Evolutionary conservation across 2,113 vertebrate species (phyloP).

Genomic region (Phocoena sinus): DNA sequence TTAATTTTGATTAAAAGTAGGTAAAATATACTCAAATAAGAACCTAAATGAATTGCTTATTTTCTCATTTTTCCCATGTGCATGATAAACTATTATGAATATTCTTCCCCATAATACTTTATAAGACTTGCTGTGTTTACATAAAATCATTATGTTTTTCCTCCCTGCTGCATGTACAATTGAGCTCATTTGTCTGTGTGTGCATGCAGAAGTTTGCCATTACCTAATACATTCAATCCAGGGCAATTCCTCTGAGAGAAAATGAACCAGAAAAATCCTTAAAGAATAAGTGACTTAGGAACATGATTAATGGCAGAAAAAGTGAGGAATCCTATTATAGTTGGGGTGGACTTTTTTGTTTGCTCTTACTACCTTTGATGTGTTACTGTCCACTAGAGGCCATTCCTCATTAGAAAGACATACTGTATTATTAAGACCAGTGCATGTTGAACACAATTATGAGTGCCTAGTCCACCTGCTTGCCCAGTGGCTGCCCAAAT

Average conservation of each 20-base stretch:
- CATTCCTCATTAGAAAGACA: background rate
- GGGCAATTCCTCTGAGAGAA: background rate
- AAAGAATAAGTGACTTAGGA: background rate
- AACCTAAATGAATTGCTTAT: background rate
- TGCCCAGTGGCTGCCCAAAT: background rate
- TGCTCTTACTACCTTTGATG: background rate
- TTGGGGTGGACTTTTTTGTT: background rate
- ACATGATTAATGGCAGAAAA: background rate
- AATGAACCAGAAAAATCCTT: background rate
- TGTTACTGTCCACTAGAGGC: background rate
- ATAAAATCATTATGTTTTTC: background rate
- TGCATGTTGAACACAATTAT: background rate
- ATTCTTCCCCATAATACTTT: background rate
- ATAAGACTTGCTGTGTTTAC: background rate
- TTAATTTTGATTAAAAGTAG: background rate
- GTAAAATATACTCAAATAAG: background rate
- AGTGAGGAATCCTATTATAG: background rate
- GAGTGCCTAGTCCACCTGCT: background rate
- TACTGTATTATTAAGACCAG: background rate
- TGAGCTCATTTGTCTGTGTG: background rate
- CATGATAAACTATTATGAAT: background rate
- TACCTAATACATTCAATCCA: background rate
- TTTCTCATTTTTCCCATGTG: background rate
- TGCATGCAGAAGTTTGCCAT: background rate
- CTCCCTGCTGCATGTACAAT: background rate